phyloP scores from a whole-genome alignment of 2,888 invertebrate species.

The Lycophotia porphyrea region DNA sequence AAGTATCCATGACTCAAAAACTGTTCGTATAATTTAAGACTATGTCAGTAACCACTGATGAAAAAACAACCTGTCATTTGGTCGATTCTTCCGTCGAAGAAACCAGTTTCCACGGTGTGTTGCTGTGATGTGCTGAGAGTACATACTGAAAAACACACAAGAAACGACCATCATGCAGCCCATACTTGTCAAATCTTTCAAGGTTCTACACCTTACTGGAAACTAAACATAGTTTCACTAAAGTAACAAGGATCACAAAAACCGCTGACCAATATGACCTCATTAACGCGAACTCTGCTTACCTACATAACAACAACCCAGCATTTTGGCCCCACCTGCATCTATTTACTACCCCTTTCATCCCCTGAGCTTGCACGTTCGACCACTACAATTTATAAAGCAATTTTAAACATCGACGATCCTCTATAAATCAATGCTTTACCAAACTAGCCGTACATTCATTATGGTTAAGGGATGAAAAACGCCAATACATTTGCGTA shows the following conservation, averaged over 20 bases:
- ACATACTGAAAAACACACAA: neutral
- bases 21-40: no score
- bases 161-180: neutral
- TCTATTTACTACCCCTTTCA: constrained; percentile 37
- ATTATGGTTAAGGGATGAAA: constrained; percentile 79
- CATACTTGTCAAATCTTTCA: neutral
- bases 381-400: constrained; percentile 70
- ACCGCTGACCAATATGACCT: constrained; percentile 16
- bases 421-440: constrained; percentile 80
- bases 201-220: neutral
- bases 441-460: constrained; percentile 79
- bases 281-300: constrained; percentile 16
- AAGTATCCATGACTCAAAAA: no score
- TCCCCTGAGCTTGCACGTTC: constrained; percentile 56
- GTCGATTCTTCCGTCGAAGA: no score
- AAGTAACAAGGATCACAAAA: neutral
- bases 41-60: no score
- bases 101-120: no score
- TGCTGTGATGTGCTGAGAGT: no score
- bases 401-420: constrained; percentile 73
- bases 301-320: constrained; percentile 20
- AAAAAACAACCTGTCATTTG: no score
- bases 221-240: neutral
- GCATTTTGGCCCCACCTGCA: constrained; percentile 44
- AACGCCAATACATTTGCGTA: constrained; percentile 71